These are phyloP conservation scores for Eupithecia vulgata DNA, from an alignment of 2,888 invertebrate species.

Conservation along the genomic window DNA sequence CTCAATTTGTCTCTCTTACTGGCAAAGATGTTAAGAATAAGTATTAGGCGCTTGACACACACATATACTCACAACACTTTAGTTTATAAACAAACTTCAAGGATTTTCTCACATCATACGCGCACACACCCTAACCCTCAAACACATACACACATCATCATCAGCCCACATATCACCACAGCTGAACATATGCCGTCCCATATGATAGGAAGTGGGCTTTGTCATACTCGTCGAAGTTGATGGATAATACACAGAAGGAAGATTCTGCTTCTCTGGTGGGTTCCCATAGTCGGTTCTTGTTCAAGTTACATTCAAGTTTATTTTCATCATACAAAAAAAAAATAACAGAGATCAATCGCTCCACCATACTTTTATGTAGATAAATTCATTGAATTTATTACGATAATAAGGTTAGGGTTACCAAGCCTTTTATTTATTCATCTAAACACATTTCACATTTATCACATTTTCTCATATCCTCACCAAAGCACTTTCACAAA, in stretches of 20 bases:
- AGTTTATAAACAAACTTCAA: too few relatives aligned
- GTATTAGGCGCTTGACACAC: background rate
- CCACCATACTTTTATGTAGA: background rate
- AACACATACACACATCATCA: background rate
- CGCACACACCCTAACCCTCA: too few relatives aligned
- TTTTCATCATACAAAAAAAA: background rate
- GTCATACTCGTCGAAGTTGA: background rate
- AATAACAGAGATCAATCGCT: background rate
- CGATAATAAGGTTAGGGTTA: background rate
- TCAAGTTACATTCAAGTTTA: background rate
- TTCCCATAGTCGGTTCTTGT: background rate
- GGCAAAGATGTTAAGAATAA: background rate
- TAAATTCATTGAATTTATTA: background rate
- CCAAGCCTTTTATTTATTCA: background rate
- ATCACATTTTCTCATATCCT: slow-evolving; percentile 8
- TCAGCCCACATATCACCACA: background rate
- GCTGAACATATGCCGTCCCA: background rate
- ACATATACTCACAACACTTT: background rate
- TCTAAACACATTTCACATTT: slow-evolving; percentile 9
- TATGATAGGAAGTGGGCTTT: background rate
- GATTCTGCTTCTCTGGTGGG: background rate
- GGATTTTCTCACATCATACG: too few relatives aligned
- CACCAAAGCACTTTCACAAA: background rate
- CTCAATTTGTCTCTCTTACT: background rate
- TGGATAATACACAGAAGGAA: background rate